Conservation (phyloP, 2,797 vertebrate genomes). For the Lepus oiostolus region DNA sequence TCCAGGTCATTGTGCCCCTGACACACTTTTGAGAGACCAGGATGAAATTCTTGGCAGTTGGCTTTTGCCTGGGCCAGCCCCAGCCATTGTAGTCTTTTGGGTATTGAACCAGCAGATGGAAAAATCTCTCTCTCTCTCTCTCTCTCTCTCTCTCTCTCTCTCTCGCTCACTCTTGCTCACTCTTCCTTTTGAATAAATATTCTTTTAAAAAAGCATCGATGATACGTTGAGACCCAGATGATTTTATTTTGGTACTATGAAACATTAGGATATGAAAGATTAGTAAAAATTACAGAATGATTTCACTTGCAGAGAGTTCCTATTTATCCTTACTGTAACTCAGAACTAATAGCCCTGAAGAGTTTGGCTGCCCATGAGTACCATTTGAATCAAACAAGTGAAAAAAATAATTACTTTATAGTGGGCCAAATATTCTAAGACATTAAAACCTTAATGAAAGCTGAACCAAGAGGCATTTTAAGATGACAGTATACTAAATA, state of each 20-base stretch:
- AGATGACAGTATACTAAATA: slow-evolving; percentile 1
- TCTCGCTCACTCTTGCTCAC: no score
- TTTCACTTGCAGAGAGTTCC: neutral
- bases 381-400: neutral
- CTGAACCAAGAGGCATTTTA: neutral
- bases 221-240: neutral
- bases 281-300: neutral
- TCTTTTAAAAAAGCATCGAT: neutral
- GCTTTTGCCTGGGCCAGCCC: no score
- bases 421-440: neutral
- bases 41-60: no score
- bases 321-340: neutral
- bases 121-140: no score
- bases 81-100: no score
- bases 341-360: neutral
- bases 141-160: no score
- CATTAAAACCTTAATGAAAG: neutral
- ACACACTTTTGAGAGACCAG: no score
- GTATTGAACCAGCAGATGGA: no score
- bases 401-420: neutral
- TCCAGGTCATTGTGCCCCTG: no score
- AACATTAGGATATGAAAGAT: neutral
- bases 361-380: neutral
- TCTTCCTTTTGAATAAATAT: no score
- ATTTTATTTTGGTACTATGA: slow-evolving; percentile 2